Conservation (phyloP, 2,888 invertebrate species). For the Cacoxenus indagator region DNA sequence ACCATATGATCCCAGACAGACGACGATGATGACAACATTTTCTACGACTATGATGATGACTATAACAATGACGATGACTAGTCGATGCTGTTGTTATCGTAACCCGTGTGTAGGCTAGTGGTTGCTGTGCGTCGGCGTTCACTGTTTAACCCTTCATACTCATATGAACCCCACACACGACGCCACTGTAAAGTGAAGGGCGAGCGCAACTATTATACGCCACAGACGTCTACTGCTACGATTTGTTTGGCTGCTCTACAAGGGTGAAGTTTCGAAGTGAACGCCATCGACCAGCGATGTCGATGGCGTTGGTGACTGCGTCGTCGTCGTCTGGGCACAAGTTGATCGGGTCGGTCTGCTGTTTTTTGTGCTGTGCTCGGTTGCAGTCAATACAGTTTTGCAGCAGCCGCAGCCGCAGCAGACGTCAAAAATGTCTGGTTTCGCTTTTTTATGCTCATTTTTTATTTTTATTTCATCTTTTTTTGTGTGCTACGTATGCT, state of each 20-base stretch:
- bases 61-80: neutral
- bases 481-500: neutral
- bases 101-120: slow-evolving; percentile 3
- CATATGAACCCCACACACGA: slow-evolving; percentile 4
- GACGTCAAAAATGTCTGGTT: slow-evolving; percentile 39
- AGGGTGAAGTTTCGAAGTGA: no score
- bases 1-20: slow-evolving; percentile 29
- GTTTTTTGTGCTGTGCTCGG: neutral
- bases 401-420: slow-evolving; percentile 6
- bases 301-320: no score
- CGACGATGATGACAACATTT: slow-evolving; percentile 16
- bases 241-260: no score
- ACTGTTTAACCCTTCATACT: slow-evolving; percentile 16
- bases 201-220: no score
- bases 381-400: neutral
- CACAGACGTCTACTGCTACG: no score
- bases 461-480: neutral
- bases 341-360: neutral
- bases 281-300: no score
- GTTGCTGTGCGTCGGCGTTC: neutral
- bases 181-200: slow-evolving; percentile 9
- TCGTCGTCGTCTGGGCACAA: neutral
- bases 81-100: slow-evolving; percentile 5
- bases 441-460: slow-evolving; percentile 20
- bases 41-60: slow-evolving; percentile 18